Conservation (phyloP, 2,797 vertebrate species). For the Tokudaia muenninki region DNA sequence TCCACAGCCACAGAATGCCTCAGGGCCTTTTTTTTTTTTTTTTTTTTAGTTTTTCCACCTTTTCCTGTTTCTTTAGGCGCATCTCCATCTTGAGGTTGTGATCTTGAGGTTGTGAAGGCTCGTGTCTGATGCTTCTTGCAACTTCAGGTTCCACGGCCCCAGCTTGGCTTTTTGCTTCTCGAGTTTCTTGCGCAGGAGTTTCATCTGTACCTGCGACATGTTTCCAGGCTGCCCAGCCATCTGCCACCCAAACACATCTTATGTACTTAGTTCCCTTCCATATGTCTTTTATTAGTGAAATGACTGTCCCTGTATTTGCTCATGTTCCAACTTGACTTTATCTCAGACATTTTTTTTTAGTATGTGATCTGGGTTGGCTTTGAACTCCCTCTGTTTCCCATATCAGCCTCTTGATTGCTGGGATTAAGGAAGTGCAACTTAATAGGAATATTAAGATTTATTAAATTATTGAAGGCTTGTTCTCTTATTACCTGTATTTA, state of each 20-base stretch:
- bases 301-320: neutral
- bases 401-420: neutral
- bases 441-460: neutral
- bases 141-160: no score
- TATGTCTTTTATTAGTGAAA: neutral
- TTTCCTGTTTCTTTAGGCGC: conserved; percentile 8
- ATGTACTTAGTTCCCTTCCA: neutral
- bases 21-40: conserved; percentile 17
- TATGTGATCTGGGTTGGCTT: neutral
- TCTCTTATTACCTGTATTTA: neutral
- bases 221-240: no score
- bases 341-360: neutral
- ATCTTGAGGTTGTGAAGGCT: conserved; percentile 47
- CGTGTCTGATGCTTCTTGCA: conserved; percentile 5
- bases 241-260: neutral
- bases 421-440: neutral
- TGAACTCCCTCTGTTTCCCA: neutral
- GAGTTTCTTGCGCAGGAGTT: no score
- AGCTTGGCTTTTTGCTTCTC: no score
- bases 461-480: neutral
- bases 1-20: neutral
- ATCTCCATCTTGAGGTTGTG: conserved; percentile 65
- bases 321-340: neutral
- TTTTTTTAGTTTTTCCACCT: conserved; percentile 8
- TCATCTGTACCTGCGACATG: no score